Percentiles rank a stretch among this genome's conserved stretches.
phyloP scores from a whole-genome alignment of 2,888 invertebrate genomes.

The Cataglyphis cursor region DNA sequence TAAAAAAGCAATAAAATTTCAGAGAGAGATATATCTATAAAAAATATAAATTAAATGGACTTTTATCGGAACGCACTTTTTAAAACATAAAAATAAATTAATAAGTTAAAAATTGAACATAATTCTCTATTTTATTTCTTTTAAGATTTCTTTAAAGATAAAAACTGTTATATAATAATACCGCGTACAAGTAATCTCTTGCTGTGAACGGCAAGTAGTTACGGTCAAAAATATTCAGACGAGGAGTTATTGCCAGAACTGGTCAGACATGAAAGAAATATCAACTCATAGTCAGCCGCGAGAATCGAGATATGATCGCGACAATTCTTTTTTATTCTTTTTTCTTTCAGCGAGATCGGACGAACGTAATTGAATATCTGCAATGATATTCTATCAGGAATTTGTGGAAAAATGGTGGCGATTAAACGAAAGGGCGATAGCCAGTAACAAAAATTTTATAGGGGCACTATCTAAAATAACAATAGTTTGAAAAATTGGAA shows the following conservation, averaged over 20 bases:
- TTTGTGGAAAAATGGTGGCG: not conserved
- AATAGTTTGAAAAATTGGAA: not conserved
- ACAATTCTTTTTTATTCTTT: not conserved
- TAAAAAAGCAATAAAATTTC: not conserved
- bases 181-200: not conserved
- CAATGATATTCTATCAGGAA: not conserved
- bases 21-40: not conserved
- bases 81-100: not conserved
- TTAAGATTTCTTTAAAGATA: not conserved
- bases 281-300: not conserved
- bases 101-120: not conserved
- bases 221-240: not conserved
- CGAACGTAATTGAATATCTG: conserved; percentile 15
- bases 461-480: not conserved
- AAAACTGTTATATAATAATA: not conserved
- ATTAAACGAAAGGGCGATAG: not conserved
- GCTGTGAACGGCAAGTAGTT: not conserved
- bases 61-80: not conserved
- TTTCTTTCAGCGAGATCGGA: not conserved
- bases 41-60: not conserved
- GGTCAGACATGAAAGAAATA: not conserved
- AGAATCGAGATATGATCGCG: not conserved
- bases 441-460: conserved; percentile 3
- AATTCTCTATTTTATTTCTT: not conserved
- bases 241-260: not conserved